phyloP scores from a whole-genome alignment of 2,797 vertebrate species.

The Lemur catta region DNA sequence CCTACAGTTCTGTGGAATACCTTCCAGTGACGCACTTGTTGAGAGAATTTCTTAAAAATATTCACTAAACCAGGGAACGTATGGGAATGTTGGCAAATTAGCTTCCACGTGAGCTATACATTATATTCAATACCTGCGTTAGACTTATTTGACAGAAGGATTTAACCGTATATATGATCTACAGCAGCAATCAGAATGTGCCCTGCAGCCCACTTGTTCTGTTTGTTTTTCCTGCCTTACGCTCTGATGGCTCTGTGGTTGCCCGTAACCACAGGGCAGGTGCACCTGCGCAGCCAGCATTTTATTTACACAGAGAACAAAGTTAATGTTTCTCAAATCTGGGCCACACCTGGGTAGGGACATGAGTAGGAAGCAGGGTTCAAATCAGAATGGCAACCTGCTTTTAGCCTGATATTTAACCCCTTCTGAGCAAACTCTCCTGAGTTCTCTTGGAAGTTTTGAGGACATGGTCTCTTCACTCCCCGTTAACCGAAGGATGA shows the following conservation, averaged over 20 bases:
- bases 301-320: conserved; percentile 64
- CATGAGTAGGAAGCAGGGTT: conserved; percentile 36
- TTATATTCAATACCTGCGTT: conserved; percentile 22
- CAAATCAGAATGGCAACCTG: conserved; percentile 10
- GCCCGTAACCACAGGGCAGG: conserved; percentile 23
- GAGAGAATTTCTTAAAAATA: background rate
- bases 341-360: conserved; percentile 64
- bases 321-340: conserved; percentile 75
- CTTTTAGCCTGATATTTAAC: background rate
- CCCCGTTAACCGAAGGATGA: background rate
- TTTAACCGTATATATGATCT: background rate
- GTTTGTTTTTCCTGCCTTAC: conserved; percentile 40
- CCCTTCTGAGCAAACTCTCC: background rate
- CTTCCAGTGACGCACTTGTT: background rate
- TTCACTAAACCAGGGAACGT: background rate
- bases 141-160: conserved; percentile 18
- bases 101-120: background rate
- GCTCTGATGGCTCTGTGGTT: conserved; percentile 33
- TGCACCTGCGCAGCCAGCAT: conserved; percentile 42
- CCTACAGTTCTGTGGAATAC: background rate
- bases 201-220: conserved; percentile 45
- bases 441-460: conserved; percentile 34
- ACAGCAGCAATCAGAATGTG: background rate
- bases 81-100: background rate
- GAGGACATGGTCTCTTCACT: background rate